Percentiles rank a stretch among this genome's conserved stretches.
phyloP scores from a whole-genome alignment of 1,140 invertebrate genomes.

The Aphelinus certus region DNA sequence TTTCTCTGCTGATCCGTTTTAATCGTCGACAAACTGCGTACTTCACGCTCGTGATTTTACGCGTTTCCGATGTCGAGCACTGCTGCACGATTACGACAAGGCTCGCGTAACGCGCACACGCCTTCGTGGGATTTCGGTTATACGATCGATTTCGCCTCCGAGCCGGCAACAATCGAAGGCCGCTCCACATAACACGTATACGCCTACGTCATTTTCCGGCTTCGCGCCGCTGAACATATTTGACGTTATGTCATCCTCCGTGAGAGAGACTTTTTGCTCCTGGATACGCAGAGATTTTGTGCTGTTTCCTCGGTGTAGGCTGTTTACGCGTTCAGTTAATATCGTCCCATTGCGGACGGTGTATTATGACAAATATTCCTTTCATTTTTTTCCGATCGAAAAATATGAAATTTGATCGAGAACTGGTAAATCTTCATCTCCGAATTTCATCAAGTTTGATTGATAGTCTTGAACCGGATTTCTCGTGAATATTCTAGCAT shows the following conservation, averaged over 20 bases:
- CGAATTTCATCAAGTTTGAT: no score
- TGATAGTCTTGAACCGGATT: no score
- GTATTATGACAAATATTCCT: no score
- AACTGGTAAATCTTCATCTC: no score
- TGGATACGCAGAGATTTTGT: not conserved
- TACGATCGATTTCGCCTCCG: slow-evolving; percentile 11
- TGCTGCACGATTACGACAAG: not conserved
- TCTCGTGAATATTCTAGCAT: no score
- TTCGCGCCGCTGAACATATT: not conserved
- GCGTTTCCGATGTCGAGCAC: not conserved
- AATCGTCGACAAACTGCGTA: not conserved
- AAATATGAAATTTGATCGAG: no score
- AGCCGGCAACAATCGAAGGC: not conserved
- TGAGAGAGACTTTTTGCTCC: not conserved
- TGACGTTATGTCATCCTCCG: not conserved
- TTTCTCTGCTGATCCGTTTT: slow-evolving; percentile 12
- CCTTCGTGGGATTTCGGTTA: not conserved
- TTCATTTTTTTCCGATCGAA: no score
- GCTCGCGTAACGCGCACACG: slow-evolving; percentile 1
- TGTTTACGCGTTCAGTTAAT: no score
- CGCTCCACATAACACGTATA: slow-evolving; percentile 7
- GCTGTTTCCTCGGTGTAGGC: not conserved
- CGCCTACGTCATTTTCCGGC: slow-evolving; percentile 8
- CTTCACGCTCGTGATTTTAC: not conserved
- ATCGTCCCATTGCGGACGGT: no score